Evolutionary conservation across 2,113 vertebrate genomes (phyloP).

Genomic region (Eurystomus gularis): DNA sequence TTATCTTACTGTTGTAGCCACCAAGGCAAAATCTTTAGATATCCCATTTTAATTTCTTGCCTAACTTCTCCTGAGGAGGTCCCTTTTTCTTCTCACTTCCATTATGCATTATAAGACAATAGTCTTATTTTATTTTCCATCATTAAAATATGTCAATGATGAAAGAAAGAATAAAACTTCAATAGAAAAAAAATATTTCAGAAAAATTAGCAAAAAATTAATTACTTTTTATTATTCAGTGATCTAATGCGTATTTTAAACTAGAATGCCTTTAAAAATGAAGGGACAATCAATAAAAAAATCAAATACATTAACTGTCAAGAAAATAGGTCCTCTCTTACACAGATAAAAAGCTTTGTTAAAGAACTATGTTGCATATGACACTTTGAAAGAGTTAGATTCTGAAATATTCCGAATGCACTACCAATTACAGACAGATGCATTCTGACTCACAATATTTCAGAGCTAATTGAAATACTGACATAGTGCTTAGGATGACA

Average conservation of each 20-base stretch:
- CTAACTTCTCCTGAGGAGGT: neutral
- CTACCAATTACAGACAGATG: neutral
- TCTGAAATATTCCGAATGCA: conserved; percentile 4
- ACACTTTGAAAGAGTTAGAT: neutral
- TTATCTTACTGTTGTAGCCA: neutral
- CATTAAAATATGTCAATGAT: neutral
- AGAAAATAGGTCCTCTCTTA: neutral
- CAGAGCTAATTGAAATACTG: conserved; percentile 33
- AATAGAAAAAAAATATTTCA: neutral
- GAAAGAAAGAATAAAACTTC: neutral
- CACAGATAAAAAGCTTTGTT: neutral
- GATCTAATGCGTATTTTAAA: neutral
- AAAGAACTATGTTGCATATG: neutral
- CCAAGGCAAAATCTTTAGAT: neutral
- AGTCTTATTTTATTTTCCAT: neutral
- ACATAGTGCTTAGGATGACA: neutral
- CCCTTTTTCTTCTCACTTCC: neutral
- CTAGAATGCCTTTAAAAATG: neutral
- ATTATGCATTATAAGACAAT: neutral
- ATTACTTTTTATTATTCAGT: neutral
- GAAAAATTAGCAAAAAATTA: neutral
- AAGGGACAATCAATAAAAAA: neutral
- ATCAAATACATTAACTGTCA: neutral
- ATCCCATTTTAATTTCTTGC: neutral
- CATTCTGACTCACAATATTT: neutral